These are phyloP conservation scores for Stegastes partitus DNA, from an alignment of 2,113 vertebrate genomes.

Conservation along the genomic window DNA sequence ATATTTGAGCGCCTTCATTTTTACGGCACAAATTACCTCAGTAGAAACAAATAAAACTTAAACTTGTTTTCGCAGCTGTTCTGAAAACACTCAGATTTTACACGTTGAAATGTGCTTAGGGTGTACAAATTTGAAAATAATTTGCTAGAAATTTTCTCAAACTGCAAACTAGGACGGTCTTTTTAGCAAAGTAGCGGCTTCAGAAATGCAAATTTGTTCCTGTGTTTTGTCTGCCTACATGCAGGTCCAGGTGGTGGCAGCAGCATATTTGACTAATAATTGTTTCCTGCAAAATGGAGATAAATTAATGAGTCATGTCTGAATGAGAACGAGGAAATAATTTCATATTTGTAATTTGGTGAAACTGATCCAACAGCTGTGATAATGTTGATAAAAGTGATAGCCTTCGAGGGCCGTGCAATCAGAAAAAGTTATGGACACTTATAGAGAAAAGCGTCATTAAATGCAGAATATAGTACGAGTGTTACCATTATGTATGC, in stretches of 20 bases:
- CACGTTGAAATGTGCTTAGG: not conserved
- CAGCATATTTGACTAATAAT: not conserved
- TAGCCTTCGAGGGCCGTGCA: not conserved
- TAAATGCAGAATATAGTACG: constrained; percentile 12
- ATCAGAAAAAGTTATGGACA: not conserved
- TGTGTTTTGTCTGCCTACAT: not conserved
- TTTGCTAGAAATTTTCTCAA: not conserved
- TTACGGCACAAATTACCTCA: not conserved
- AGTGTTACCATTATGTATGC: constrained; percentile 3
- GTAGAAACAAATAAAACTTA: not conserved
- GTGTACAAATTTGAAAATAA: not conserved
- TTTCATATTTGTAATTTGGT: constrained; percentile 3
- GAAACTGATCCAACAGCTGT: not conserved
- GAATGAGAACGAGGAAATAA: not conserved
- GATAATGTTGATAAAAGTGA: not conserved
- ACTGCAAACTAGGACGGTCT: not conserved
- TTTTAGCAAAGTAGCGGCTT: not conserved
- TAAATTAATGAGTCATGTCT: not conserved
- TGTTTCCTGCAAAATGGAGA: not conserved
- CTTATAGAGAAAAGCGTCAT: constrained; percentile 22
- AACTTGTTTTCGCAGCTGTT: not conserved
- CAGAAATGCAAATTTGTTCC: not conserved
- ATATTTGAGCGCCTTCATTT: not conserved
- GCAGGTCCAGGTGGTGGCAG: not conserved
- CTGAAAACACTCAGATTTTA: not conserved